Percentiles rank a stretch among this genome's conserved stretches.
Evolutionary conservation across 64 coral and sea anemone species (phyloP).

Genomic region (Astreopora myriophthalma): DNA sequence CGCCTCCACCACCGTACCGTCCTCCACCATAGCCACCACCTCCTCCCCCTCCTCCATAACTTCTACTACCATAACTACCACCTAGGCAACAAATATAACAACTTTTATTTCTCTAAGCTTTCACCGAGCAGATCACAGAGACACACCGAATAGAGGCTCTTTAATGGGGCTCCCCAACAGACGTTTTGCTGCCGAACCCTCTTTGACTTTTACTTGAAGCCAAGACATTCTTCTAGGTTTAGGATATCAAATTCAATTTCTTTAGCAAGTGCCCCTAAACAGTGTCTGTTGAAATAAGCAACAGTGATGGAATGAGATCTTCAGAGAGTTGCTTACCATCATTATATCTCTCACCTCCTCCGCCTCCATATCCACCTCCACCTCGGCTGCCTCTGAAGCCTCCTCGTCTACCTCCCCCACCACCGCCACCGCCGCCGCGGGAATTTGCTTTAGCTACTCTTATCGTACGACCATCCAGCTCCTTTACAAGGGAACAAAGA

Average conservation of each 20-base stretch:
- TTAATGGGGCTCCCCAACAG: too few relatives aligned
- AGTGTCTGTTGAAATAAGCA: too few relatives aligned
- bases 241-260: too few relatives aligned
- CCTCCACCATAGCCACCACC: background rate
- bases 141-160: too few relatives aligned
- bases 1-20: background rate
- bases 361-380: background rate
- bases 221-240: too few relatives aligned
- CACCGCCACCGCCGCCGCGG: slow-evolving; percentile 13
- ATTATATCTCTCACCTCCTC: background rate
- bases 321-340: background rate
- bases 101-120: too few relatives aligned
- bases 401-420: slow-evolving; percentile 15
- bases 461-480: slow-evolving; percentile 28
- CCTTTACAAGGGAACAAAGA: background rate
- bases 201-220: too few relatives aligned
- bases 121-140: too few relatives aligned
- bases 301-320: too few relatives aligned
- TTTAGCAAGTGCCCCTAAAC: too few relatives aligned
- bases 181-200: too few relatives aligned
- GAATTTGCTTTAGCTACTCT: slow-evolving; percentile 39
- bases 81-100: background rate
- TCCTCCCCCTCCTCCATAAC: background rate
- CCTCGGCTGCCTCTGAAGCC: background rate
- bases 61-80: background rate